phyloP scores from a whole-genome alignment of 2,797 vertebrate species.

The Serranus cabrilla region DNA sequence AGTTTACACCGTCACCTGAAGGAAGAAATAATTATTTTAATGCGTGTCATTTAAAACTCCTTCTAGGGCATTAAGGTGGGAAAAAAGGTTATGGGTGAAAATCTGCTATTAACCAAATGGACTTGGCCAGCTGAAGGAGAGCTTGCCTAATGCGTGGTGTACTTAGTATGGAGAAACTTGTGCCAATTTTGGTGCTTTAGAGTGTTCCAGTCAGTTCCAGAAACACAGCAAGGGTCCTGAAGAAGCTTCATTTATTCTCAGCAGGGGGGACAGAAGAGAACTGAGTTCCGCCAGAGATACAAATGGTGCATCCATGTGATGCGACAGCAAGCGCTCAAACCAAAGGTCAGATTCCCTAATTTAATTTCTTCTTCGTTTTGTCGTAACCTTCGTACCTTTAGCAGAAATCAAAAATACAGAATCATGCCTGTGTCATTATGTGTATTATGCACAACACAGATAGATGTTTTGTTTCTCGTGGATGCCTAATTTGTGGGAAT shows the following conservation, averaged over 20 bases:
- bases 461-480: conserved; percentile 51
- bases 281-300: conserved; percentile 71
- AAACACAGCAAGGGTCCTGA: conserved; percentile 76
- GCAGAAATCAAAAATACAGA: conserved; percentile 32
- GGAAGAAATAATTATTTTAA: conserved; percentile 24
- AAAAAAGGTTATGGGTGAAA: conserved; percentile 55
- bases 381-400: conserved; percentile 10
- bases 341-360: conserved; percentile 71
- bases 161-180: conserved; percentile 60
- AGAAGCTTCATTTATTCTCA: conserved; percentile 82
- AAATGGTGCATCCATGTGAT: conserved; percentile 74
- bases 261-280: conserved; percentile 73
- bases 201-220: conserved; percentile 72
- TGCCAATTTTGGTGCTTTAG: conserved; percentile 72
- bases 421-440: conserved; percentile 31
- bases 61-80: conserved; percentile 26
- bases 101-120: conserved; percentile 72
- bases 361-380: conserved; percentile 47
- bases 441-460: conserved; percentile 42
- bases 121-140: conserved; percentile 61
- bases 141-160: conserved; percentile 62
- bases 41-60: conserved; percentile 13
- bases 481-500: conserved; percentile 59
- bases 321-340: conserved; percentile 70
- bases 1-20: background rate